Percentiles rank a stretch among this genome's conserved stretches.
Evolutionary conservation across 2,113 vertebrate species (phyloP).

Genomic region (Oophaga pumilio): DNA sequence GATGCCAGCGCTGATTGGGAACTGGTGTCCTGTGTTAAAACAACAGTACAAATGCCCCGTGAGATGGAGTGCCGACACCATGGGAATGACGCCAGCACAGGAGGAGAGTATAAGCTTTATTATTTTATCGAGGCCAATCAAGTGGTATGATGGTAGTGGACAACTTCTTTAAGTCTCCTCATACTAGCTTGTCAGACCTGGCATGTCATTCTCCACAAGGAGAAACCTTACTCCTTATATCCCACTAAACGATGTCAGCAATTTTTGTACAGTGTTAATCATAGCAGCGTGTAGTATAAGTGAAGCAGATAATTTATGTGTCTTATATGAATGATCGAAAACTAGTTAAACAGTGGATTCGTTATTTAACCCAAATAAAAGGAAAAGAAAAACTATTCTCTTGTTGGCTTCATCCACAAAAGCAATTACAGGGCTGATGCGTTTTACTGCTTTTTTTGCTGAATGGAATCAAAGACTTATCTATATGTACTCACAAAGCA

Average conservation of each 20-base stretch:
- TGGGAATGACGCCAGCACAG: neutral
- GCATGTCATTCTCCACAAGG: no score
- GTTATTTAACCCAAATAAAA: constrained; percentile 24
- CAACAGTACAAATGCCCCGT: no score
- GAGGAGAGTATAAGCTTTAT: no score
- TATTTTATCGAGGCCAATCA: no score
- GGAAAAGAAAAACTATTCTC: neutral
- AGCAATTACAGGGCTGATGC: constrained; percentile 23
- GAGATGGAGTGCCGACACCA: neutral
- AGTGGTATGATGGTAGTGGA: no score
- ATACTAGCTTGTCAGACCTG: no score
- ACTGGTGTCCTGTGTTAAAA: no score
- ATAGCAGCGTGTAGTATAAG: constrained; percentile 12
- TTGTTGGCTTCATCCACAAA: constrained; percentile 8
- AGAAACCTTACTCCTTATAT: no score
- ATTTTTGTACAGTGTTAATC: neutral
- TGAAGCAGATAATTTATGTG: neutral
- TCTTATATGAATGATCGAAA: neutral
- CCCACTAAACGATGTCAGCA: neutral
- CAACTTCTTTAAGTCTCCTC: no score
- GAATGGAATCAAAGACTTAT: constrained; percentile 50
- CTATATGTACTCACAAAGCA: constrained; percentile 47
- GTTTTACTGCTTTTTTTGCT: constrained; percentile 36
- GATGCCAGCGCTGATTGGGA: no score
- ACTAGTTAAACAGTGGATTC: constrained; percentile 21